Base-by-base conservation (phyloP, 2,113 vertebrate species). In the Muntiacus reevesi region DNA sequence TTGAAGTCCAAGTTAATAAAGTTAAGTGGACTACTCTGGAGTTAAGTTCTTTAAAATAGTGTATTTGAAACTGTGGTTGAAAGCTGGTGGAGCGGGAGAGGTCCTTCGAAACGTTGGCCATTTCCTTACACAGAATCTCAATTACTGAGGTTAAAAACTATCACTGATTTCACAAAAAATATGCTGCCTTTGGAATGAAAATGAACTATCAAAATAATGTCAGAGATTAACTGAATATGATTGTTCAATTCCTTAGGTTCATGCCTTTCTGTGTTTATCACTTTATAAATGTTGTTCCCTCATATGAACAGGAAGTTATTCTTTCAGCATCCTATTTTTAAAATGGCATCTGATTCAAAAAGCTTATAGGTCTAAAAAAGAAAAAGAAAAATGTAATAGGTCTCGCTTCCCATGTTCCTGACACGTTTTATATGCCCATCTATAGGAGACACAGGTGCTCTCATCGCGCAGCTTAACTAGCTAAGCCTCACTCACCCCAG, bases 381-480 rank as follows among this genome's bases (percentile, higher is more conserved):
- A 64, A 40, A 16, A 55, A 47, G 43, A 71, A 27, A 62, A 2
- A 33, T 6, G 33, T 0, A 16, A 47, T 11, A 62, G 43, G 52
- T 78, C 79, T 74, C 43, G 64, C 71, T 86, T 59, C 87, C 47
- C 33, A 15, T 3, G 4, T n/a, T 74, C 16, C 28, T 43, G 16
- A 27, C 4, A 45, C 5, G 4, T 57, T 40, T 40, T 60, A 25
- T 43, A 7, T 2, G 12, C 7, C 27, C 23, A 33, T 7, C 47
- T 33, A 16, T 36, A 47, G 15, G 28, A 92, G 84, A 57, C 21
- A 57, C 5, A 12, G 92, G 43, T 12, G 19, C 15, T 10, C 3
- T 40, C 55, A 9, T 1, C 12, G 2, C 27, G 7, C 16, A 12
- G 7, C 5, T 0, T 11, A 52, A 45, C 45, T 3, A 55, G 50